Base-by-base conservation (phyloP, 2,888 invertebrate species). In the Agrypnus murinus region DNA sequence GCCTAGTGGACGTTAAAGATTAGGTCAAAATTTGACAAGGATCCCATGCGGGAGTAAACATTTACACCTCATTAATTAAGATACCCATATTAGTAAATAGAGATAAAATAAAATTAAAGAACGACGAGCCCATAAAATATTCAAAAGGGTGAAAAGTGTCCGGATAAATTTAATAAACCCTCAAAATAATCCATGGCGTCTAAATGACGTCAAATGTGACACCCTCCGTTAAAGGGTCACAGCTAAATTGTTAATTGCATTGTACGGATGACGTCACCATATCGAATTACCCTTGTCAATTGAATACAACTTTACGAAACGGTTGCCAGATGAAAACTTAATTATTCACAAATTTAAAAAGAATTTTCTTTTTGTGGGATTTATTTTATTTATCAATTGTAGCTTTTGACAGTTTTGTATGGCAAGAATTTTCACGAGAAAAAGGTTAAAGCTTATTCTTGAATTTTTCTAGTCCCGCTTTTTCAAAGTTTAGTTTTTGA, bases 171-270 rank as follows among this genome's bases (percentile, higher is more conserved):
- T 25, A 25, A 25, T 25, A 25, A 3, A 25, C 25, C 25, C 25
- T 25, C 25, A 5, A 25, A 25, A 15, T 46, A 46, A 46, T 46
- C 19, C 5, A 17, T 8, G 19, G 46, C 25, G 25, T 31, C 25
- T 3, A 48, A n/a, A 25, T 48, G 48, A 48, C 25, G 48, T 10
- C 25, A n/a, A 19, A 31, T n/a, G 17, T 31, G 6, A 14, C 7
- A 8, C 12, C 15, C 10, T 25, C 25, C 1, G 25, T 3, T 25
- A 10, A 48, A 31, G 48, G 48, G 48, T 19, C 25, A 31, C 48
- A 48, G 25, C 1, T 48, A 48, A 48, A 48, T 48, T 48, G 25
- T 48, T 48, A 48, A 48, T 48, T 48, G 25, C 7, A 31, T n/a
- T 7, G 25, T 12, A 12, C 10, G n/a, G n/a, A 25, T 48, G 48